Evolutionary conservation across 2,888 invertebrate genomes (phyloP), one percentile per base, ranked within the genome.

Genomic region (Drosophila mimetica): DNA sequence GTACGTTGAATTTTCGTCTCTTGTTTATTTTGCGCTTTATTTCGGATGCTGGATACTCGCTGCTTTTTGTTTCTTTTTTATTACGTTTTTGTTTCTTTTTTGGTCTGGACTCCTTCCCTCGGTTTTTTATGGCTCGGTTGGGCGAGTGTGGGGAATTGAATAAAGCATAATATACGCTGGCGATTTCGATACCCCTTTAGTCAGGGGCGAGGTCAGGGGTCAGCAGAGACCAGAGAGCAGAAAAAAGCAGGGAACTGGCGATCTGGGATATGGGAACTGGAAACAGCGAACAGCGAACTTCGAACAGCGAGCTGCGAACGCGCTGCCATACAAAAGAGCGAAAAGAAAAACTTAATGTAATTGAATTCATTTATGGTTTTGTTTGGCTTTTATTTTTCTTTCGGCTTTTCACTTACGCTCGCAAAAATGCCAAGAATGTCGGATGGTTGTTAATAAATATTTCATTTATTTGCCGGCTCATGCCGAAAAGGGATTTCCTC

Each of bases 281-380:
- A 20, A 30, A 30, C 25, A 13, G 42, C 34, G 58, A 44, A 57
- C 42, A n/a, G 11, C 2, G 28, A 16, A 36, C 55, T 25, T 7
- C 32, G 42, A 30, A 30, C 28, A n/a, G 28, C 42, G 58, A 36
- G 42, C 42, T 18, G 8, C 4, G 28, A 20, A 36, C n/a, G 34
- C 57, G 7, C 34, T 30, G 51, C 64, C 64, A 47, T 54, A 69
- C 57, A 51, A 71, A 58, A 50, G 54, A 54, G 53, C 55, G 52
- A 55, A 55, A 55, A 25, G 72, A 69, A 77, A 86, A 84, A 82
- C 71, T 85, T 87, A 84, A 84, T 84, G 84, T 84, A 84, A 84
- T 84, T 84, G 84, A 84, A 84, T 84, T 87, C 84, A 84, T 84
- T 84, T 87, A 84, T 87, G 85, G 84, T 71, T 87, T 81, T 86